phyloP scores from a whole-genome alignment of 1,140 invertebrate genomes.

The Pachypeltis micranthus region DNA sequence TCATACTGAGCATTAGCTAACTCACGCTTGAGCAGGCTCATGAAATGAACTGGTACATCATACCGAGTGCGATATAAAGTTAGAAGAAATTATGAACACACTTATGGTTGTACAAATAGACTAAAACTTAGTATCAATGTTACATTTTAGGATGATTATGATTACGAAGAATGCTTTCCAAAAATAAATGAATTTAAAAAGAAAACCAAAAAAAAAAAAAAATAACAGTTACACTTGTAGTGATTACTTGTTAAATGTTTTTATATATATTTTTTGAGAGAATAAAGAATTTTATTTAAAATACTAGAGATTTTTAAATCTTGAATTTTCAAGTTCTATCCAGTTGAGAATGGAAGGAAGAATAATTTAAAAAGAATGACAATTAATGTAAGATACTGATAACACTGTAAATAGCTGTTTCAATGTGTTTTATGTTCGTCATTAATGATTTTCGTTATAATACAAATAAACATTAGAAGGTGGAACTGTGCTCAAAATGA shows the following conservation, averaged over 20 bases:
- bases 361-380: too few relatives aligned
- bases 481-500: constrained; percentile 16
- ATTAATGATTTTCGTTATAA: background rate
- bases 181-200: constrained; percentile 6
- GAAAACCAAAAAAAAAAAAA: too few relatives aligned
- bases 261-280: constrained; percentile 21
- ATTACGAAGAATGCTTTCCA: constrained; percentile 20
- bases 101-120: constrained; percentile 22
- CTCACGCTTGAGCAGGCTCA: too few relatives aligned
- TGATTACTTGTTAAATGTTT: constrained; percentile 22
- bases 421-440: constrained; percentile 15
- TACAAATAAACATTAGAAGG: background rate
- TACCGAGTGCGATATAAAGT: too few relatives aligned
- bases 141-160: constrained; percentile 17
- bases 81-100: too few relatives aligned
- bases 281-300: constrained; percentile 11
- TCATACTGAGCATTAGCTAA: too few relatives aligned
- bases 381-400: constrained; percentile 16
- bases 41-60: too few relatives aligned
- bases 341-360: background rate
- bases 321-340: constrained; percentile 11
- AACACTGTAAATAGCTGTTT: constrained; percentile 17
- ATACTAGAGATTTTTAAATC: constrained; percentile 6
- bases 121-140: constrained; percentile 17
- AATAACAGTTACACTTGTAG: constrained; percentile 16